A percentile compares a stretch with the other conserved stretches of the same genome.
Evolutionary conservation across 2,113 vertebrate genomes (phyloP).

Genomic region (Octodon degus): DNA sequence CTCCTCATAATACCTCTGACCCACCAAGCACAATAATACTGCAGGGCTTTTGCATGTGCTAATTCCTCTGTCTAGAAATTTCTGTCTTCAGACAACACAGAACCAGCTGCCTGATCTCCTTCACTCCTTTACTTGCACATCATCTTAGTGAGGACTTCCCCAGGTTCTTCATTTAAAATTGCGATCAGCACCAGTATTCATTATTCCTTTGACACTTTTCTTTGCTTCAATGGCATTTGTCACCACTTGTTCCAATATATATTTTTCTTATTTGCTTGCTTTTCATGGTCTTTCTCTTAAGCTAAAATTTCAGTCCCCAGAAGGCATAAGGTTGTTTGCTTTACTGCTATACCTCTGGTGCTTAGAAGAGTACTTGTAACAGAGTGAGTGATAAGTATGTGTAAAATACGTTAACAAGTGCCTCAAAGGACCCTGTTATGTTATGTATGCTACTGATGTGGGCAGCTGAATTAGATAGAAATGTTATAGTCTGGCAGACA

Average conservation of each 20-base stretch:
- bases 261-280: not conserved
- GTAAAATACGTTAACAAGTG: not conserved
- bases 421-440: not conserved
- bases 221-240: not conserved
- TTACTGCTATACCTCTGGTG: not conserved
- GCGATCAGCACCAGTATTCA: fast-evolving
- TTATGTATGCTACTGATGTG: not conserved
- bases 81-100: not conserved
- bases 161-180: not conserved
- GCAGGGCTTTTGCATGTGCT: not conserved
- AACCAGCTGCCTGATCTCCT: not conserved
- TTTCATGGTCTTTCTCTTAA: not conserved
- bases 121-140: not conserved
- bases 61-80: not conserved
- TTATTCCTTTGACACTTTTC: not conserved
- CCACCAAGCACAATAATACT: not conserved
- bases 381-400: not conserved
- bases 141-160: not conserved
- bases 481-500: too few relatives aligned
- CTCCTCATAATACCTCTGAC: not conserved
- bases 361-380: not conserved
- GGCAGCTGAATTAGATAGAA: too few relatives aligned
- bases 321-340: not conserved
- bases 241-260: not conserved
- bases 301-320: not conserved